Conservation (phyloP, 92 coral and sea anemone species). For the Zoanthus sociatus region DNA sequence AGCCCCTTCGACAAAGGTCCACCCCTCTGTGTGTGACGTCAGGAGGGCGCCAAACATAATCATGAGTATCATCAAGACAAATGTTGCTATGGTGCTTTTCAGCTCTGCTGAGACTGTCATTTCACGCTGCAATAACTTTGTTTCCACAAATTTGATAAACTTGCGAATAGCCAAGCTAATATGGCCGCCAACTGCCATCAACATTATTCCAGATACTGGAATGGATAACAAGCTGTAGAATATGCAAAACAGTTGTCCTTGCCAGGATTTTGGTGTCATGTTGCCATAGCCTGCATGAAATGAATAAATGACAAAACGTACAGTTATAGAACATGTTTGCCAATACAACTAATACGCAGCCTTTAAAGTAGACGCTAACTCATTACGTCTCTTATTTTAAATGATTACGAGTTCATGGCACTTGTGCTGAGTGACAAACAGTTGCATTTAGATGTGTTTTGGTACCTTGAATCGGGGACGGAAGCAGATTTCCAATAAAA, state of each 20-base stretch:
- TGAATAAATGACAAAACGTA: neutral
- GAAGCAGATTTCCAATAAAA: too few relatives aligned
- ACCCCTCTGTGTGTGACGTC: slow-evolving; percentile 91
- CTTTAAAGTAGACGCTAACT: too few relatives aligned
- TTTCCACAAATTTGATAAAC: slow-evolving; percentile 76
- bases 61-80: slow-evolving; percentile 87
- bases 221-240: slow-evolving; percentile 90
- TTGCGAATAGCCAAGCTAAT: slow-evolving; percentile 80
- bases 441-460: too few relatives aligned
- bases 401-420: too few relatives aligned
- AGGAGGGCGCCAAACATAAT: slow-evolving; percentile 86
- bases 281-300: slow-evolving; percentile 88
- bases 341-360: too few relatives aligned
- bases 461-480: too few relatives aligned
- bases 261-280: slow-evolving; percentile 87
- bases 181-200: slow-evolving; percentile 91
- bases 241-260: slow-evolving; percentile 91
- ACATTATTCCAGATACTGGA: slow-evolving; percentile 92
- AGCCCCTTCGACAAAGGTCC: slow-evolving; percentile 91
- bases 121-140: slow-evolving; percentile 73
- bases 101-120: slow-evolving; percentile 68
- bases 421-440: too few relatives aligned
- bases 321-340: neutral
- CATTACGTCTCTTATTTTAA: too few relatives aligned
- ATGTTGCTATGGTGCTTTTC: slow-evolving; percentile 82